phyloP scores from a whole-genome alignment of 1,140 invertebrate species.

The Centruroides sculpturatus region DNA sequence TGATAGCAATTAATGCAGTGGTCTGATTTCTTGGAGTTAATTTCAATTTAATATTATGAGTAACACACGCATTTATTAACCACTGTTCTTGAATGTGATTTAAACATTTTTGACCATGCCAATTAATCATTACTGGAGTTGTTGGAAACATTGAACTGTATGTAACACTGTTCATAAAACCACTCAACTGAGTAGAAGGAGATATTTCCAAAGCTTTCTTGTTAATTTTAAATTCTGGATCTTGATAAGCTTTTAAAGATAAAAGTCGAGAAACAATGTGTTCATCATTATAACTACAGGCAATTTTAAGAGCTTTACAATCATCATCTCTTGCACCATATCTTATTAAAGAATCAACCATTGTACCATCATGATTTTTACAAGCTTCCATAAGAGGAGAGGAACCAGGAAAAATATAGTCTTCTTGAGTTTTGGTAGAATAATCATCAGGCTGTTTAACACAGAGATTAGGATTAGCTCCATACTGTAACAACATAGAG shows the following conservation, averaged over 20 bases:
- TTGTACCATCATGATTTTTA: conserved; percentile 43
- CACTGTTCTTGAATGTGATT: conserved; percentile 49
- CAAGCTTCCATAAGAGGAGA: conserved; percentile 58
- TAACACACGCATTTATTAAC: conserved; percentile 63
- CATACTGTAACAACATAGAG: conserved; percentile 50
- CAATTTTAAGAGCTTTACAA: conserved; percentile 50
- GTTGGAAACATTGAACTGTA: conserved; percentile 58
- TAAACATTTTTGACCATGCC: conserved; percentile 69
- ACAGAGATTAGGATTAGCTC: conserved; percentile 35
- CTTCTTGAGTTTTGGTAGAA: conserved; percentile 2
- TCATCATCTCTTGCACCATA: conserved; percentile 78
- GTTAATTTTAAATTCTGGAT: conserved; percentile 71
- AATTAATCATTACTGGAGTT: conserved; percentile 80
- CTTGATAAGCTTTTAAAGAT: conserved; percentile 53
- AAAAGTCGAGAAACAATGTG: conserved; percentile 55
- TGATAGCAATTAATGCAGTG: conserved; percentile 66
- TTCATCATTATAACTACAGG: conserved; percentile 51
- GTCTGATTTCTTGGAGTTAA: conserved; percentile 46
- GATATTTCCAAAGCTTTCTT: conserved; percentile 54
- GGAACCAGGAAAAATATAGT: conserved; percentile 26
- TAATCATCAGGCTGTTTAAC: conserved; percentile 10
- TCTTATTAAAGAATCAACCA: conserved; percentile 60
- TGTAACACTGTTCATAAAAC: conserved; percentile 18
- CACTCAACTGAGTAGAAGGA: conserved; percentile 13
- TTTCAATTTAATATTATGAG: conserved; percentile 67